Evolutionary conservation across 2,113 vertebrate genomes (phyloP), one percentile per base, ranked within the genome.

Genomic region (Melanostigma gelatinosum): DNA sequence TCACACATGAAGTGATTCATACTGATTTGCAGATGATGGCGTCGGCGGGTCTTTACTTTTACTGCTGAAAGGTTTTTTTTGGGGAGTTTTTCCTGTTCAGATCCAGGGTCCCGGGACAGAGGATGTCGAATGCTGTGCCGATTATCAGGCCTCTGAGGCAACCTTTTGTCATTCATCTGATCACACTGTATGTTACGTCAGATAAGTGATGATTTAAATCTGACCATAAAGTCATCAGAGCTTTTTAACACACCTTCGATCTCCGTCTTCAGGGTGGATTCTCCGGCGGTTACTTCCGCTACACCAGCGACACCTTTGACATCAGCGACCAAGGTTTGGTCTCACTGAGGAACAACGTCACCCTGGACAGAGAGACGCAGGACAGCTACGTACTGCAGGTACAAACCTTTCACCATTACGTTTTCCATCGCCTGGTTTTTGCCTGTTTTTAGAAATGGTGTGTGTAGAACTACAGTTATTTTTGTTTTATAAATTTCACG

Each of bases 311-410:
- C 20, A 88, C 60, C 0, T 96, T 96, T 81, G 71, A 80, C 74
- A 95, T 96, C 15, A 93, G 90, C 85, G 72, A 79, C 0, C 91
- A 93, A 0, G 96, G 95, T 8, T 80, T 86, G 6, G 85, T 97
- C 71, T 93, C 91, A 2, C 91, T 96, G 66, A 87, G 58, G 80
- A 92, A 63, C 20, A 69, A 94, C n/a, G 82, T 75, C 46, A 90
- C 89, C 40, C 85, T 97, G 80, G 96, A 96, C 88, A 92, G 96
- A 86, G 96, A 97, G 89, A 86, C 90, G 3, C 78, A 66, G 29
- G 71, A 94, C 57, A 82, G 46, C 67, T 95, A 95, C 73, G 54
- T 80, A 16, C 66, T 97, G 32, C 80, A 95, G 94, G 96, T 96
- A 89, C 76, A 83, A 85, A n/a, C n/a, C 9, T 22, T 2, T 24